Percentiles rank a stretch among this genome's conserved stretches.
phyloP scores from a whole-genome alignment of 2,113 vertebrate genomes.

The Ceratotherium simum region DNA sequence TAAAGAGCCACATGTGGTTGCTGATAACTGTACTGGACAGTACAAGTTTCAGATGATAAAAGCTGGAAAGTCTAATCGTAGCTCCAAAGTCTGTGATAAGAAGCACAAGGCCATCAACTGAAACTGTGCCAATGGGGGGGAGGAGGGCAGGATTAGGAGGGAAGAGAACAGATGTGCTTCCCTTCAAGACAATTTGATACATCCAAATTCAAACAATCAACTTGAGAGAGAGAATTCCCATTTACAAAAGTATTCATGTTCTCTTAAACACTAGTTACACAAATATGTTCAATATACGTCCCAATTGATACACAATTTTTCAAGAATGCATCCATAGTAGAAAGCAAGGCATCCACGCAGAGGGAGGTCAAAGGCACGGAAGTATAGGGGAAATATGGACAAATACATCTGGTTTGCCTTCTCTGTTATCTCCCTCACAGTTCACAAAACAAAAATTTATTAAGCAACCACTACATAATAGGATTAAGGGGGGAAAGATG shows the following conservation, averaged over 20 bases:
- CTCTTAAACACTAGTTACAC: not conserved
- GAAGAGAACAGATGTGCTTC: not conserved
- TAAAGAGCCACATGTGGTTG: not conserved
- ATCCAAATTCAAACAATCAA: not conserved
- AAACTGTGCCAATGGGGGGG: not conserved
- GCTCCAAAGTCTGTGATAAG: not conserved
- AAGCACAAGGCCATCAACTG: not conserved
- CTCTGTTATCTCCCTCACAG: not conserved
- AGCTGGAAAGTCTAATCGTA: not conserved
- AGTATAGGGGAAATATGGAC: not conserved
- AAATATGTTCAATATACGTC: not conserved
- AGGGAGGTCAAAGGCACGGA: not conserved
- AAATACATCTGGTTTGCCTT: not conserved
- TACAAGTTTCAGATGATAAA: not conserved
- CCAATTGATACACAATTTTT: not conserved
- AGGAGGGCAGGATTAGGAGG: not conserved
- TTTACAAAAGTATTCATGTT: not conserved
- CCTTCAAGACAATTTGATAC: not conserved
- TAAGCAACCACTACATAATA: not conserved
- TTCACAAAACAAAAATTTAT: not conserved
- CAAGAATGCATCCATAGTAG: not conserved
- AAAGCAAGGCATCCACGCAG: not conserved
- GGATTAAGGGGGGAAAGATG: not conserved
- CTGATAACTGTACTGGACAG: not conserved
- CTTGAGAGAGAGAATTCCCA: not conserved